Conservation (phyloP, 2,888 invertebrate species). For the Brenthis ino region DNA sequence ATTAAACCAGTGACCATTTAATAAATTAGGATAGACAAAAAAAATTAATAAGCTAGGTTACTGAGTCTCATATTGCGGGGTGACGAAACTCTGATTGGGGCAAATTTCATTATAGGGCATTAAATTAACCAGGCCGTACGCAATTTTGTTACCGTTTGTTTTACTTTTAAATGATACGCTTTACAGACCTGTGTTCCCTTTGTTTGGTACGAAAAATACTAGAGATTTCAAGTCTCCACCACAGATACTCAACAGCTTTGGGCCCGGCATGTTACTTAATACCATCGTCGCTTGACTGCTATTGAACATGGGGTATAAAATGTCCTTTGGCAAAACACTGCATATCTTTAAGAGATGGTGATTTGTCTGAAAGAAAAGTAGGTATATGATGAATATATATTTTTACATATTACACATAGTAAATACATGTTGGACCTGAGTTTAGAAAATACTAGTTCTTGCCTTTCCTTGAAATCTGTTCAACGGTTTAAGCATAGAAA, state of each 20-base stretch:
- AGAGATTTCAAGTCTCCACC: constrained; percentile 69
- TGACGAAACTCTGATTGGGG: constrained; percentile 10
- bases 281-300: constrained; percentile 75
- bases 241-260: constrained; percentile 60
- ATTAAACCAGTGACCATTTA: too few relatives aligned
- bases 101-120: constrained; percentile 16
- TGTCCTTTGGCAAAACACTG: constrained; percentile 64
- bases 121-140: constrained; percentile 4
- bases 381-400: neutral
- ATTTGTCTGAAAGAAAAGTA: constrained; percentile 56
- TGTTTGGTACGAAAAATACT: constrained; percentile 79
- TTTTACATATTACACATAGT: too few relatives aligned
- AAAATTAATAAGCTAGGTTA: constrained; percentile 2
- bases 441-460: too few relatives aligned
- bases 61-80: constrained; percentile 1
- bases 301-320: constrained; percentile 61
- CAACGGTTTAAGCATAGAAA: constrained; percentile 13
- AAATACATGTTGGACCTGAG: too few relatives aligned
- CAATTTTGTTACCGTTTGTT: constrained; percentile 1
- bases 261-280: constrained; percentile 79
- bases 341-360: constrained; percentile 73
- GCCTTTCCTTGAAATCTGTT: constrained; percentile 32
- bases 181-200: constrained; percentile 70
- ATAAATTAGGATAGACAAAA: neutral
- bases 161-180: neutral